These are phyloP conservation scores for Cladopsammia gracilis DNA, from an alignment of 64 coral and sea anemone genomes.

Conservation along the genomic window DNA sequence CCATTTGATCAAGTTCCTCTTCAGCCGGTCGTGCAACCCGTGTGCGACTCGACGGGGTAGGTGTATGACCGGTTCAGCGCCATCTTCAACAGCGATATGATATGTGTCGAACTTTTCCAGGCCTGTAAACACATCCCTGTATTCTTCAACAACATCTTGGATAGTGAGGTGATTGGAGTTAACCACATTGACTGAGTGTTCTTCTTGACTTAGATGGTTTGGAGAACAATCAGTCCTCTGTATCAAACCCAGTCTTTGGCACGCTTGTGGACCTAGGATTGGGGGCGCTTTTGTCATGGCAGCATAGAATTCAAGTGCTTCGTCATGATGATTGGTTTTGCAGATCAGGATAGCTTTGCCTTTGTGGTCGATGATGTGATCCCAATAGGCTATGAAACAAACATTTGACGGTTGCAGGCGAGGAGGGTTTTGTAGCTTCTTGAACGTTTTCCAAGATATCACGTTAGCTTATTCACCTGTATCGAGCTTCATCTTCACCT, in stretches of 20 bases:
- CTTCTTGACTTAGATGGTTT: background rate
- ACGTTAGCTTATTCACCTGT: conserved; percentile 49
- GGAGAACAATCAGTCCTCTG: background rate
- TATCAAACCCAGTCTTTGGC: conserved; percentile 25
- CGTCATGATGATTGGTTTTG: conserved; percentile 5
- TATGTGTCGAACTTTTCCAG: background rate
- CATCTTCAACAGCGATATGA: background rate
- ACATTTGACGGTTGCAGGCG: conserved; percentile 19
- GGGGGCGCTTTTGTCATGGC: conserved; percentile 38
- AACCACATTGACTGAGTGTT: too few species aligned
- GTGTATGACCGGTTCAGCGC: background rate
- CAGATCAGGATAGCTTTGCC: too few species aligned
- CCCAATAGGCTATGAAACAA: conserved; percentile 51
- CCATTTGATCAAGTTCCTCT: background rate
- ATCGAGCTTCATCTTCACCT: conserved; percentile 33
- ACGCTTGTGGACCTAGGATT: conserved; percentile 45
- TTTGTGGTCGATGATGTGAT: conserved; percentile 27
- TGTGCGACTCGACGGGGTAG: background rate
- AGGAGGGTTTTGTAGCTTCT: conserved; percentile 31
- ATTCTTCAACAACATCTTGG: background rate
- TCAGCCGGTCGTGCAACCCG: background rate
- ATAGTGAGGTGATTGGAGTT: too few species aligned
- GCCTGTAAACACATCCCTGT: background rate
- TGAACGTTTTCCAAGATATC: conserved; percentile 46
- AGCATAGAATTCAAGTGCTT: conserved; percentile 34